Base-by-base conservation (phyloP, 2,888 invertebrate genomes). In the Nomada ruficornis region DNA sequence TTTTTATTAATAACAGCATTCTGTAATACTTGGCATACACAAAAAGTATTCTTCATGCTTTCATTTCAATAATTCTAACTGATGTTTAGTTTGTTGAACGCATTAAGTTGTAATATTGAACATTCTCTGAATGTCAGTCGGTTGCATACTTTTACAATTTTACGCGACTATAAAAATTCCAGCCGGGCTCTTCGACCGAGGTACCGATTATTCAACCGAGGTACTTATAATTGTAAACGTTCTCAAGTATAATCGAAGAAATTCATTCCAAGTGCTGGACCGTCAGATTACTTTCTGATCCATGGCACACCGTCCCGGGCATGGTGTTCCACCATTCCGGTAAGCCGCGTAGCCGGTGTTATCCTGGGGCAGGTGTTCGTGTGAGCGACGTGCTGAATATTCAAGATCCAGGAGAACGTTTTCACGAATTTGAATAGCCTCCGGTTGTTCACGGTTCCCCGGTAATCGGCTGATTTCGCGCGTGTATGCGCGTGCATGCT, bases 311-410 rank as follows among this genome's bases (percentile, higher is more conserved):
- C n/a, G 47, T 29, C 3, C 20, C 23, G 26, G 42, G 63, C 42
- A 47, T n/a, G 44, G 42, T 55, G 78, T 76, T 74, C 36, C 50
- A 11, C 47, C 68, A 20, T 65, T 71, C 67, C 55, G 62, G 65
- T 57, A 63, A 78, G 71, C 80, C 50, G 57, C 55, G 42, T 70
- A 42, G 42, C 42, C 50, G 47, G 50, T 42, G 79, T 79, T 79
- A 77, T 70, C 68, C 77, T 13, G 52, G 36, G 57, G 69, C 63
- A 64, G 69, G 69, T 50, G 44, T 52, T 26, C 29, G 59, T 52
- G 29, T 3, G 77, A 26, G 68, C 78, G 63, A 80, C 80, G 71
- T 44, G 55, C 75, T 83, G 83, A 83, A 83, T 83, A 83, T 83
- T 83, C 83, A 83, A 57, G 68, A 72, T 50, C 52, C 23, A 23